Evolutionary conservation across 2,888 invertebrate species (phyloP), one percentile per base, ranked within the genome.

Genomic region (Cephus runcator): DNA sequence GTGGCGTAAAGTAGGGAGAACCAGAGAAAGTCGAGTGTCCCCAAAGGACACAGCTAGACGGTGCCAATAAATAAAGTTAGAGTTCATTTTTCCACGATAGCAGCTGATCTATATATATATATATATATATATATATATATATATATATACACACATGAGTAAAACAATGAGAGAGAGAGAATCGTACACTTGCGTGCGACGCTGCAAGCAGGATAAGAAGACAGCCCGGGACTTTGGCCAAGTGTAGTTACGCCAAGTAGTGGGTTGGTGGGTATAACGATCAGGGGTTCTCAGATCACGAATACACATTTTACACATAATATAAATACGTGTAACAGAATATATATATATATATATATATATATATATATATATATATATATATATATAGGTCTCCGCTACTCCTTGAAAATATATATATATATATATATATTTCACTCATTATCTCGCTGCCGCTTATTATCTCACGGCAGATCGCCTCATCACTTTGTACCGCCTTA

Each of bases 381-480:
- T 15, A 23, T 12, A 35, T 23, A 56, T 56, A 23, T 4, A 9
- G 4, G 6, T 15, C 9, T 15, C 23, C 0, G 23, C 15, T 56
- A 15, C 56, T 56, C 56, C 9, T 56, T 9, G 56, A 0, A 23
- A 23, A 56, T 23, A 56, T 56, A 56, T 40, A 40, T 40, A 56
- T 56, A 56, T 40, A 40, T 40, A 40, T 80, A 76, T 78, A 76
- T 83, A 77, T 79, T 80, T 82, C 76, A 77, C 78, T 81, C 79
- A 76, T 77, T 76, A 79, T 79, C 79, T 80, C 80, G 73, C 80
- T 80, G 76, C 34, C 69, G 73, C 76, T 81, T 75, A 81, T 85
- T 83, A 84, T 85, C 83, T 83, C 82, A 76, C 77, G 80, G 77
- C 77, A 80, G 77, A 82, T 80, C 82, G 78, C 79, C 80, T 80